These are phyloP conservation scores for Perdita meconis DNA, from an alignment of 2,888 invertebrate species.

Conservation along the genomic window DNA sequence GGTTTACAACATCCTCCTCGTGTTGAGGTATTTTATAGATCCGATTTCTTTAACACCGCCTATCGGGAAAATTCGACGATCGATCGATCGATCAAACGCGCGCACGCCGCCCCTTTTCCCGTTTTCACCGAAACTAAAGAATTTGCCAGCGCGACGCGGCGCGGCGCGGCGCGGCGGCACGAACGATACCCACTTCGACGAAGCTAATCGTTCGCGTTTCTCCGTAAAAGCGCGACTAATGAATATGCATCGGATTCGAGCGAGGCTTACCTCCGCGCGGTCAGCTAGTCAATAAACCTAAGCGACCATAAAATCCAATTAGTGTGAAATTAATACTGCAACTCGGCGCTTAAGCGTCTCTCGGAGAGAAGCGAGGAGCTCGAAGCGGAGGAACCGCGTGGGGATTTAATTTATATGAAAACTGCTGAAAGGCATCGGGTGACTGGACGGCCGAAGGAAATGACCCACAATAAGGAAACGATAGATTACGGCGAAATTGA, in stretches of 20 bases:
- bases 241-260: constrained; percentile 77
- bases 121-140: background rate
- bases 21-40: constrained; percentile 30
- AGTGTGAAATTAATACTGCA: constrained; percentile 79
- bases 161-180: too few species aligned
- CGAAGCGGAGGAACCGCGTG: background rate
- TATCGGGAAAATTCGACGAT: constrained; percentile 11
- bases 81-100: background rate
- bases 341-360: constrained; percentile 47
- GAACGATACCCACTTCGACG: constrained; percentile 25
- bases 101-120: background rate
- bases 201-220: constrained; percentile 63
- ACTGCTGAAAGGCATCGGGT: constrained; percentile 36
- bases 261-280: constrained; percentile 56
- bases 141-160: too few species aligned
- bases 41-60: constrained; percentile 24
- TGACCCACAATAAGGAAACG: constrained; percentile 45
- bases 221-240: constrained; percentile 66
- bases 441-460: constrained; percentile 34
- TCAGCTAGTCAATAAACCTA: constrained; percentile 78
- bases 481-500: constrained; percentile 34
- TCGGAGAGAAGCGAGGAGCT: constrained; percentile 10
- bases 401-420: constrained; percentile 52
- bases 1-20: constrained; percentile 47
- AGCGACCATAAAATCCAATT: constrained; percentile 83